Conservation (phyloP, 2,113 vertebrate species). For the Microtus ochrogaster region DNA sequence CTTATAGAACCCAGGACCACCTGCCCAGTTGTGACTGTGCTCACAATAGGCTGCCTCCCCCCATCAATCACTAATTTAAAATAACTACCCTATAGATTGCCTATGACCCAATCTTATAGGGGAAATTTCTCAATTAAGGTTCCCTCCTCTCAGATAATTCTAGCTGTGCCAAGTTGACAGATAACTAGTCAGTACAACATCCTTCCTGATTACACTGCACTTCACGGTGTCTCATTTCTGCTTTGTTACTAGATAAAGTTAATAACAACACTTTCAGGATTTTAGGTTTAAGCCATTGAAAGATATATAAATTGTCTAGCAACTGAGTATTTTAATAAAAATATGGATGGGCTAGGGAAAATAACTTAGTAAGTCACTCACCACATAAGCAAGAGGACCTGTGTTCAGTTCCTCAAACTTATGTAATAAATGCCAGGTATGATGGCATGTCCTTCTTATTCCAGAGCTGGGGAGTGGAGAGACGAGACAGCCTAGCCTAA, state of each 20-base stretch:
- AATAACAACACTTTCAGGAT: background rate
- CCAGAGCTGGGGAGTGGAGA: too few species aligned
- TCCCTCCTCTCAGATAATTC: background rate
- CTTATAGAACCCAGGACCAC: background rate
- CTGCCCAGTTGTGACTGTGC: background rate
- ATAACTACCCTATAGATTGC: background rate
- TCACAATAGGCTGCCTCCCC: background rate
- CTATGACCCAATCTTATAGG: background rate
- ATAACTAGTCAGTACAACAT: too few species aligned
- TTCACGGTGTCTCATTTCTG: constrained; percentile 44
- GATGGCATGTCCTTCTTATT: background rate
- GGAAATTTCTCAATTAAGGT: background rate
- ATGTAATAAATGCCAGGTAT: background rate
- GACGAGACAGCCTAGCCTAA: too few species aligned
- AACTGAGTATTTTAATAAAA: background rate
- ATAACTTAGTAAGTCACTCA: background rate
- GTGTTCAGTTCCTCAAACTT: too few species aligned
- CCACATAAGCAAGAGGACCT: background rate
- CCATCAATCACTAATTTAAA: background rate
- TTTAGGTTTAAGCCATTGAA: constrained; percentile 33
- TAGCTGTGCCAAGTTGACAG: background rate
- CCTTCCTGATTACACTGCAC: background rate
- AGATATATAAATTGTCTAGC: constrained; percentile 11
- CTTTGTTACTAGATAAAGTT: background rate
- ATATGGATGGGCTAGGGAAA: background rate